These are phyloP conservation scores for Florisuga fusca DNA, from an alignment of 2,797 vertebrate genomes.

Conservation along the genomic window DNA sequence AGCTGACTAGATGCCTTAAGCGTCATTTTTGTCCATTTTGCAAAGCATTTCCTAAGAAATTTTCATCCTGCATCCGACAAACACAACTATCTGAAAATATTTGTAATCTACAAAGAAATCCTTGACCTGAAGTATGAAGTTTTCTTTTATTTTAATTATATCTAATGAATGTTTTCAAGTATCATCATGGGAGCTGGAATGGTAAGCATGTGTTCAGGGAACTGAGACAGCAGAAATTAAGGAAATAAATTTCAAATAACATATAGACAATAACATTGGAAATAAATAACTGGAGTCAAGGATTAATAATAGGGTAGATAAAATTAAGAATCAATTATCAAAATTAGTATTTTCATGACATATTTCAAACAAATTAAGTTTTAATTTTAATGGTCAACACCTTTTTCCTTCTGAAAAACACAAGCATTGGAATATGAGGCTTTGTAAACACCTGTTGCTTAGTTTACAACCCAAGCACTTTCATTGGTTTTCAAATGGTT, in stretches of 20 bases:
- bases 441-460: constrained; percentile 9
- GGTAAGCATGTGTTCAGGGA: neutral
- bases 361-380: neutral
- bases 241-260: neutral
- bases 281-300: neutral
- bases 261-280: neutral
- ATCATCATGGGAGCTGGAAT: neutral
- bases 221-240: neutral
- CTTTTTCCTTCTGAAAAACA: neutral
- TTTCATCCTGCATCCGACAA: neutral
- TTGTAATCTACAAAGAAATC: neutral
- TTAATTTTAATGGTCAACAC: neutral
- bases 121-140: neutral
- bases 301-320: neutral
- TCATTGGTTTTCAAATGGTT: neutral
- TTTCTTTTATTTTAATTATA: neutral
- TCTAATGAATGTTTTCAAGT: neutral
- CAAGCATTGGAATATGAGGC: neutral
- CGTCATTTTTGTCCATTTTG: neutral
- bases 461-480: neutral
- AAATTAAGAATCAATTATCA: neutral
- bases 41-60: neutral
- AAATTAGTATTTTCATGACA: neutral
- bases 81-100: neutral
- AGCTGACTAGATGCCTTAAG: neutral